Evolutionary conservation across 92 coral and sea anemone species (phyloP).

Genomic region (Phenganax subtilis): DNA sequence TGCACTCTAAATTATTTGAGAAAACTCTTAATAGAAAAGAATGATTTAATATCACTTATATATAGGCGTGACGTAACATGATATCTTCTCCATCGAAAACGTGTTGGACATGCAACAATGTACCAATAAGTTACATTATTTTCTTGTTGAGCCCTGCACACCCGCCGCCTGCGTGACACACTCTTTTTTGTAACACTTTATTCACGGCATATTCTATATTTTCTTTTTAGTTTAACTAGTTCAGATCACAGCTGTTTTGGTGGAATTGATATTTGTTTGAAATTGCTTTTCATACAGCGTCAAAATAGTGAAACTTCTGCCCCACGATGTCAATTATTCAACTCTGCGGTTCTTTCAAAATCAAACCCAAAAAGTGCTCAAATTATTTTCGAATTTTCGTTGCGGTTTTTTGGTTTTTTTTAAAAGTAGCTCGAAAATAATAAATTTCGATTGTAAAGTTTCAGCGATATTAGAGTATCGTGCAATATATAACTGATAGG

Average conservation of each 20-base stretch:
- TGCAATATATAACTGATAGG: not conserved
- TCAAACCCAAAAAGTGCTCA: not conserved
- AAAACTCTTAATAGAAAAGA: not conserved
- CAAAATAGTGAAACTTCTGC: slow-evolving; percentile 4
- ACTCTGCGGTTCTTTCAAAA: slow-evolving; percentile 34
- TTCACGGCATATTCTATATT: not conserved
- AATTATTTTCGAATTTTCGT: not conserved
- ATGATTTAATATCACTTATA: not conserved
- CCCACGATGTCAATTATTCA: slow-evolving; percentile 23
- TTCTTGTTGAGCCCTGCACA: not conserved
- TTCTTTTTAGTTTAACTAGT: slow-evolving; percentile 17
- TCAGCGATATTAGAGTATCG: not conserved
- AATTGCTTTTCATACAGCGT: slow-evolving; percentile 17
- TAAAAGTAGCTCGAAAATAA: not conserved
- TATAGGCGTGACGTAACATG: not conserved
- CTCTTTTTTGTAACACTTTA: not conserved
- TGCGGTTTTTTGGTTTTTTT: not conserved
- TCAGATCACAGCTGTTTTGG: slow-evolving; percentile 11
- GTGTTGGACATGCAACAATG: slow-evolving; percentile 3
- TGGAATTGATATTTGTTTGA: slow-evolving; percentile 29
- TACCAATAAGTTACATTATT: slow-evolving; percentile 7
- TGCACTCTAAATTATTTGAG: not conserved
- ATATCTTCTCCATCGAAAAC: slow-evolving; percentile 6
- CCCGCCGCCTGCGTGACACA: not conserved
- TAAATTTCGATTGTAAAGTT: not conserved